Conservation (phyloP, 2,888 invertebrate species). For the Agrochola lychnidis region DNA sequence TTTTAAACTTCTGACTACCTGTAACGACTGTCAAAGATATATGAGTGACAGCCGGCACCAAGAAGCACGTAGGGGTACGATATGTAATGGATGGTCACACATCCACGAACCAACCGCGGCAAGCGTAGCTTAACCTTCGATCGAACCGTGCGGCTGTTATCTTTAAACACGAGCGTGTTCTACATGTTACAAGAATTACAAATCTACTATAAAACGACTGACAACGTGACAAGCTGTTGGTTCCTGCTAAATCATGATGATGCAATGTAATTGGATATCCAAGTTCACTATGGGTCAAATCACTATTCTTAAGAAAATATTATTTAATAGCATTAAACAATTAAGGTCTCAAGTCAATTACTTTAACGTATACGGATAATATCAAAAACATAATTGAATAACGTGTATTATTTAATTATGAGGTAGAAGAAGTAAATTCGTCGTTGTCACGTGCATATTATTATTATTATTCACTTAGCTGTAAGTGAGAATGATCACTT, state of each 20-base stretch:
- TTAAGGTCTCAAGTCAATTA: constrained; percentile 24
- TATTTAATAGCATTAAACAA: constrained; percentile 20
- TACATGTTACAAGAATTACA: background rate
- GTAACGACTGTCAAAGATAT: no score
- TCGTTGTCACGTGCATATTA: no score
- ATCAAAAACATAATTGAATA: constrained; percentile 3
- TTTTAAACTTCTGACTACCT: no score
- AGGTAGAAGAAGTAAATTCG: background rate
- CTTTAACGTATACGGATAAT: constrained; percentile 4
- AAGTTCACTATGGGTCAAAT: constrained; percentile 14
- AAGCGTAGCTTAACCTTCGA: no score
- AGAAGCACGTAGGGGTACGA: no score
- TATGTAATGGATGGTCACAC: no score
- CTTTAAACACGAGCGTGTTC: no score
- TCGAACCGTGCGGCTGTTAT: no score
- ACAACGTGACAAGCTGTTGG: background rate
- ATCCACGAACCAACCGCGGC: no score
- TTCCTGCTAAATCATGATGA: constrained; percentile 26
- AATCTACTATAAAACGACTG: background rate
- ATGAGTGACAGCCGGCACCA: no score
- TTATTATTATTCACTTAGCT: no score
- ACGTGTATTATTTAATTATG: background rate
- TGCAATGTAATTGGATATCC: background rate
- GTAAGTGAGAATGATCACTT: background rate
- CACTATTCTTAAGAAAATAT: constrained; percentile 28